Base-by-base conservation (phyloP, 2,888 invertebrate genomes). In the Cosmia trapezina region DNA sequence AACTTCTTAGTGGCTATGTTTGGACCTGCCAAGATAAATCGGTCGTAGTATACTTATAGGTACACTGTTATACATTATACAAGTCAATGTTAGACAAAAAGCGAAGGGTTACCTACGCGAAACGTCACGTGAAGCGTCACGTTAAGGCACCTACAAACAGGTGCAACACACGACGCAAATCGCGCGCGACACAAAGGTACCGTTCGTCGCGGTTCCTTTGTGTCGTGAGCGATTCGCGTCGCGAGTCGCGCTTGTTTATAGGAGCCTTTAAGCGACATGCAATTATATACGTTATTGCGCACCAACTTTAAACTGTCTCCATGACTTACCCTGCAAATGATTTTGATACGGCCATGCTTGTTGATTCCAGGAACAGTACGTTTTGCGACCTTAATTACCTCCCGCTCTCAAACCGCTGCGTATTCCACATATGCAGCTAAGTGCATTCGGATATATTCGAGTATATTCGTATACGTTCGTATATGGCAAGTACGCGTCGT, bases 401-500 rank as follows among this genome's bases (percentile, higher is more conserved):
- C 65, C 41, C 22, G 19, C 56, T 64, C 49, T 61, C 12, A 54
- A 73, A 78, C 56, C 56, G 6, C 54, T 59, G 47, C 41, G 33
- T 73, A 60, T 73, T 51, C 73, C 47, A 82, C 53, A 51, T 61
- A 74, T 64, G 64, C 66, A 63, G 51, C 28, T 61, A 78, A 80
- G 45, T 77, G 76, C 80, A 77, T 80, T 80, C 51, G 45, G 59
- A 54, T 76, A 79, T 61, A 73, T 51, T 79, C 61, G 57, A 22
- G 12, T 37, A 57, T 8, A 45, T 47, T 69, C 79, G 63, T 51
- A 33, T 70, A 62, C 45, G 64, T 74, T 57, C 61, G 80, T 79
- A 70, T 80, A 75, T 75, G 64, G 83, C 79, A 76, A 79, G 80
- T 81, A 78, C 78, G 79, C 76, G 80, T 80, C 79, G 80, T 68